These are phyloP conservation scores for Achroia grisella DNA, from an alignment of 1,140 invertebrate species.

Conservation along the genomic window DNA sequence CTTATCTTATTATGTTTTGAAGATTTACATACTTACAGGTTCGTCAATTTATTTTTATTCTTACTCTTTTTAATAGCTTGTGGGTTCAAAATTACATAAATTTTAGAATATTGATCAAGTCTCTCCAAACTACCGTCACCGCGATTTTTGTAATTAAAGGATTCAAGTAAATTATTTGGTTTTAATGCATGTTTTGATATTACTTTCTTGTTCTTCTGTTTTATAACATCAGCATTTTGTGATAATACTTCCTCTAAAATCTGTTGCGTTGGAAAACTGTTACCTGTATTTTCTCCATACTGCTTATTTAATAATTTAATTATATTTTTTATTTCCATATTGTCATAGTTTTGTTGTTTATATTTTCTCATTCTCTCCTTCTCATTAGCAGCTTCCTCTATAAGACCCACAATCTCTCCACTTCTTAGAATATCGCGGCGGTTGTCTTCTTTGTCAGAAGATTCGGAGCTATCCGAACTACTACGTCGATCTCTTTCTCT, in stretches of 20 bases:
- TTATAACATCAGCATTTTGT: too few relatives aligned
- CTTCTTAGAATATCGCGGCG: slow-evolving; percentile 4
- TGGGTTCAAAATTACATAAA: slow-evolving; percentile 35
- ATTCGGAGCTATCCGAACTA: not conserved
- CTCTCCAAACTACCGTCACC: not conserved
- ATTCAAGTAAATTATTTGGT: not conserved
- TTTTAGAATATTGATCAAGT: slow-evolving; percentile 28
- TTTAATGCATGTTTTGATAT: not conserved
- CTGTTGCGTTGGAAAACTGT: too few relatives aligned
- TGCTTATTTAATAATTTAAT: too few relatives aligned
- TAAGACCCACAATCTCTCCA: slow-evolving; percentile 3
- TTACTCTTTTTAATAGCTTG: slow-evolving; percentile 25
- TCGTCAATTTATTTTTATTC: slow-evolving; percentile 19
- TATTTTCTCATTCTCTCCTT: not conserved
- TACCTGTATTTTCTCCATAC: too few relatives aligned
- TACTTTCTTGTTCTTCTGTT: too few relatives aligned
- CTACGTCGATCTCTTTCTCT: not conserved
- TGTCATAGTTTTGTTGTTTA: not conserved
- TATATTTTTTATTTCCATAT: not conserved
- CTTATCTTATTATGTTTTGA: not conserved
- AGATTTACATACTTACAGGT: slow-evolving; percentile 25
- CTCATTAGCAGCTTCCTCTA: slow-evolving; percentile 4
- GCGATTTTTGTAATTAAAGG: too few relatives aligned
- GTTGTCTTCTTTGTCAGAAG: not conserved
- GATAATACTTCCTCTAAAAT: too few relatives aligned